Base-by-base conservation (phyloP, 2,113 vertebrate species). In the Fulica atra region DNA sequence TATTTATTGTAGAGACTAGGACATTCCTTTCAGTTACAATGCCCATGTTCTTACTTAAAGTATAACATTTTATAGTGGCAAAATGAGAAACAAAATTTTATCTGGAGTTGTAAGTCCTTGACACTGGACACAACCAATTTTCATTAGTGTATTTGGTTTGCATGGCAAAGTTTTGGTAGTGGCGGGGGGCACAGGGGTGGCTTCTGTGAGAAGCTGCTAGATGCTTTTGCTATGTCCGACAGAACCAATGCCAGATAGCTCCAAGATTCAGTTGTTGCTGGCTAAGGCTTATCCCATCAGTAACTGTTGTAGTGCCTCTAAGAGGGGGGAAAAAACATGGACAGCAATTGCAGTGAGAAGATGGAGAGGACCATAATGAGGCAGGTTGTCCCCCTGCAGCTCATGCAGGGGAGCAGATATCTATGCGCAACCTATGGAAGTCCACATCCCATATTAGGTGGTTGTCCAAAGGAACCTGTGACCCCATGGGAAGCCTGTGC, bases 401-500 rank as follows among this genome's bases (percentile, higher is more conserved):
- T 36, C 36, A 36, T 4, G 2, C n/a, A 63, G 19, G 42, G 31
- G 20, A 77, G 53, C 25, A 77, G 13, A 77, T 40, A 20, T 20
- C 25, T 7, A 31, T 10, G 19, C 68, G 21, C 13, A 74, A n/a
- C 18, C 13, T 2, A 2, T 48, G 50, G 14, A 64, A 20, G 19
- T 21, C 13, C 9, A 13, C 44, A 23, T 2, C 5, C 5, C 1
- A 1, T 20, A 61, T 33, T 17, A 53, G 25, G 15, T 7, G 16
- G 3, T 14, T 50, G 42, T 10, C 13, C 10, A 6, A 76, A 29
- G 42, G 15, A 28, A 19, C 9, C 7, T 16, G 57, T 29, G 28
- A 24, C 8, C 17, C 18, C 8, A 1, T 38, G 38, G 38, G 20
- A 29, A 53, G 13, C 38, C 16, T 2, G 1, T 1, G 2, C 5